A percentile compares a stretch with the other conserved stretches of the same genome.
Evolutionary conservation across 1,140 invertebrate species (phyloP).

Genomic region (Andrena cerasifolii): DNA sequence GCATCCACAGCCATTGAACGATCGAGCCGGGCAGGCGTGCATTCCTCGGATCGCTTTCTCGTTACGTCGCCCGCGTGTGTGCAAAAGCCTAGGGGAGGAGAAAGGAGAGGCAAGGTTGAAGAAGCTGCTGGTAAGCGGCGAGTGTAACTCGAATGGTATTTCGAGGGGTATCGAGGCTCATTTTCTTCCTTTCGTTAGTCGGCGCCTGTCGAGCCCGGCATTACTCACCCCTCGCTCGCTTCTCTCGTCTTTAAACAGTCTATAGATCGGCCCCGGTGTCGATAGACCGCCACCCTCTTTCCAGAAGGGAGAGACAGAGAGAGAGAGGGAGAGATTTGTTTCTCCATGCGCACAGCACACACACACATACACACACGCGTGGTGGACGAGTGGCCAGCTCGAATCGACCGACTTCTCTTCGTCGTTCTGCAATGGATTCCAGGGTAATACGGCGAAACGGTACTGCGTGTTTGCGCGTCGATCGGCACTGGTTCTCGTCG

Average conservation of each 20-base stretch:
- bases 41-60: conserved; percentile 27
- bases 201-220: conserved; percentile 24
- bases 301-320: too few relatives aligned
- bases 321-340: background rate
- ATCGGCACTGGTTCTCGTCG: conserved; percentile 47
- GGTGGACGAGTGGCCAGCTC: background rate
- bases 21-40: conserved; percentile 9
- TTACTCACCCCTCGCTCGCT: conserved; percentile 24
- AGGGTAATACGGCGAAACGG: conserved; percentile 41
- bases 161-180: conserved; percentile 45
- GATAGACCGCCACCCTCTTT: too few relatives aligned
- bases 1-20: too few relatives aligned
- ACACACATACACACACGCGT: background rate
- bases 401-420: background rate
- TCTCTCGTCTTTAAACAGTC: too few relatives aligned
- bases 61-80: conserved; percentile 27
- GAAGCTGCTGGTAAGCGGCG: conserved; percentile 34
- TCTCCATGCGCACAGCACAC: background rate
- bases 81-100: conserved; percentile 19
- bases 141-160: conserved; percentile 49
- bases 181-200: conserved; percentile 31
- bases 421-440: conserved; percentile 28
- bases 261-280: too few relatives aligned
- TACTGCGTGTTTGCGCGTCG: conserved; percentile 53
- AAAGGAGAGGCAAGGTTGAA: conserved; percentile 22